A percentile compares a stretch with the other conserved stretches of the same genome.
Evolutionary conservation across 2,797 vertebrate species (phyloP).

Genomic region (Catharus ustulatus): DNA sequence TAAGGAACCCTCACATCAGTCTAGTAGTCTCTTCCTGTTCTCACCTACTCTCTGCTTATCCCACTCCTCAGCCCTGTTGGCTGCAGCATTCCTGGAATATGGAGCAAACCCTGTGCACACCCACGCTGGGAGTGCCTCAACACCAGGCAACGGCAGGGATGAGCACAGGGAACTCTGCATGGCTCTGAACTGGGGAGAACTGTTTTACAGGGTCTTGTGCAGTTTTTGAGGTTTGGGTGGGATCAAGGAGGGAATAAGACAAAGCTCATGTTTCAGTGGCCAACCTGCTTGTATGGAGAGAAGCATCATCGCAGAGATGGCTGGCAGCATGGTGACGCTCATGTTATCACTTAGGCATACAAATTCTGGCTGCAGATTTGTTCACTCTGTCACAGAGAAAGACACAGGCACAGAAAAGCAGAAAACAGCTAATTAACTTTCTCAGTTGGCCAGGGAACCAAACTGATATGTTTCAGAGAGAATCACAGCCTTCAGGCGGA

Average conservation of each 20-base stretch:
- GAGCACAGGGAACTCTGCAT: not conserved
- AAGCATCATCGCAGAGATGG: rapidly evolving
- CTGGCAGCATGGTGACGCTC: not conserved
- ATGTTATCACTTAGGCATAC: not conserved
- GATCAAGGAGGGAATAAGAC: not conserved
- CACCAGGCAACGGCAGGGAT: rapidly evolving
- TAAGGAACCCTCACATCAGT: not conserved
- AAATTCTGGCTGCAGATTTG: not conserved
- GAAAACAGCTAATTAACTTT: slow-evolving; percentile 35
- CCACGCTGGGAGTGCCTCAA: not conserved
- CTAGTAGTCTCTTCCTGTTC: not conserved
- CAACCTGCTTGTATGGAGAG: rapidly evolving
- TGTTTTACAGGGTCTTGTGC: not conserved
- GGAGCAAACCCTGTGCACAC: rapidly evolving
- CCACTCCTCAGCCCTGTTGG: not conserved
- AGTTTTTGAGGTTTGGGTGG: not conserved
- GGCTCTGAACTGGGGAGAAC: rapidly evolving
- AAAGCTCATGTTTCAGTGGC: not conserved
- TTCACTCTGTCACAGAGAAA: not conserved
- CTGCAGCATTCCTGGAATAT: not conserved
- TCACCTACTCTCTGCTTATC: not conserved
- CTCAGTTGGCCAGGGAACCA: not conserved
- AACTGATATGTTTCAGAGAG: not conserved
- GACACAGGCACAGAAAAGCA: not conserved
- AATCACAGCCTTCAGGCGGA: not conserved